Conservation (phyloP, 1,140 invertebrate species). For the Lucilia cuprina region DNA sequence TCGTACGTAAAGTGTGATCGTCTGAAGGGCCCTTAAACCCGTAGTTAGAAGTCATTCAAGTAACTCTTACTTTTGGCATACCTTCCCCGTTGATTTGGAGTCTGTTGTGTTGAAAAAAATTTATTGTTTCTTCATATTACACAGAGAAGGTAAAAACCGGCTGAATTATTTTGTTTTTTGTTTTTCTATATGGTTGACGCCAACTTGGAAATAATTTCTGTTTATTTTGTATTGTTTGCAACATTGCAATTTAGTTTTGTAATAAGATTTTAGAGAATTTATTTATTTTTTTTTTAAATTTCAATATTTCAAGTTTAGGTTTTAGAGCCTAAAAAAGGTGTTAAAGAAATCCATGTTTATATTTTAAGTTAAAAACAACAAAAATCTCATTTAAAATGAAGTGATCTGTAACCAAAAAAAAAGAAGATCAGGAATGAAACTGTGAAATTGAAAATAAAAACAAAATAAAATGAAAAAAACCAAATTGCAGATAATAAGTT, state of each 20-base stretch:
- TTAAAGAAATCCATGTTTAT: neutral
- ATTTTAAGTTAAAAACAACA: too few species aligned
- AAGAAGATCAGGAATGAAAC: neutral
- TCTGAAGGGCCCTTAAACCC: too few species aligned
- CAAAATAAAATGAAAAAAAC: neutral
- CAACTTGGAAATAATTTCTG: neutral
- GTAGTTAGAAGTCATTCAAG: too few species aligned
- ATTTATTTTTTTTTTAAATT: neutral
- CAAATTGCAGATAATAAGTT: neutral
- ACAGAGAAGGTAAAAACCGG: neutral
- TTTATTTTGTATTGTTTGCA: neutral
- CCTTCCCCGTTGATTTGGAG: neutral
- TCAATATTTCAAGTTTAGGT: conserved; percentile 6
- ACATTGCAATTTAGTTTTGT: neutral
- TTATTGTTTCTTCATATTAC: neutral
- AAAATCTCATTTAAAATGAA: neutral
- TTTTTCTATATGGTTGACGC: neutral
- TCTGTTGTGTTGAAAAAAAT: neutral
- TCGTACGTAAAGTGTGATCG: too few species aligned
- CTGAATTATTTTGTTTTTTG: neutral
- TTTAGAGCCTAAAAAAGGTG: neutral
- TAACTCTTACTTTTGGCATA: neutral
- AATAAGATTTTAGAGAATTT: neutral
- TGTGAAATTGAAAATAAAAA: neutral
- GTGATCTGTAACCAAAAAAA: neutral